A percentile compares a stretch with the other conserved stretches of the same genome.
Conservation (phyloP, 2,113 vertebrate genomes). For the Triplophysa dalaica region DNA sequence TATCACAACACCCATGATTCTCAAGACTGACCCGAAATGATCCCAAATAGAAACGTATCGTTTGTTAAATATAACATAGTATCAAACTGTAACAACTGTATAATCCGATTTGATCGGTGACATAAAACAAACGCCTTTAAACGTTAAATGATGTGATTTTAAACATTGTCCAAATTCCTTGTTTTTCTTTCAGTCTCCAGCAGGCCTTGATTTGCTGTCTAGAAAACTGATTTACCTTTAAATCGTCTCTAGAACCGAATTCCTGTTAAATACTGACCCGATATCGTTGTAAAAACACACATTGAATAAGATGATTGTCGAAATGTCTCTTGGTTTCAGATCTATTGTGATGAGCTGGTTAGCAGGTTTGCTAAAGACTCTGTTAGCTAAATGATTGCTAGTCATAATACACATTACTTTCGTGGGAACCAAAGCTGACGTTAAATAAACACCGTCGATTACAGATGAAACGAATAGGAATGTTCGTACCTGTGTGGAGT, state of each 20-base stretch:
- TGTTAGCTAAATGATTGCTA: constrained; percentile 23
- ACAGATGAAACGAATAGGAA: neutral
- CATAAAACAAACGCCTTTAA: neutral
- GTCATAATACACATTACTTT: neutral
- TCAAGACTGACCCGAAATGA: neutral
- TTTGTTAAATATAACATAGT: neutral
- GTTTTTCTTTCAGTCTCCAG: neutral
- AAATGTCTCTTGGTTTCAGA: neutral
- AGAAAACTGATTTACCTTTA: constrained; percentile 11
- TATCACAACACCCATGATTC: neutral
- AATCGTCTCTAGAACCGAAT: neutral
- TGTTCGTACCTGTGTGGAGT: constrained; percentile 32
- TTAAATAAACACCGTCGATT: neutral
- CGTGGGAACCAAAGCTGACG: neutral
- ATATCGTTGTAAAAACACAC: neutral
- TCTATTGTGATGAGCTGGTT: constrained; percentile 22
- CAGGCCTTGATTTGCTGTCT: constrained; percentile 1
- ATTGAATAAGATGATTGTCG: neutral
- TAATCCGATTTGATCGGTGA: neutral
- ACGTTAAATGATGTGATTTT: neutral
- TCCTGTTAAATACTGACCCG: neutral
- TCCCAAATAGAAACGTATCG: neutral
- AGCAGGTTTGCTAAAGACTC: constrained; percentile 24
- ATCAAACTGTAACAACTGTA: neutral
- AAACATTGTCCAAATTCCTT: neutral